Conservation (phyloP, 2,113 vertebrate species). For the Oryzias melastigma region DNA sequence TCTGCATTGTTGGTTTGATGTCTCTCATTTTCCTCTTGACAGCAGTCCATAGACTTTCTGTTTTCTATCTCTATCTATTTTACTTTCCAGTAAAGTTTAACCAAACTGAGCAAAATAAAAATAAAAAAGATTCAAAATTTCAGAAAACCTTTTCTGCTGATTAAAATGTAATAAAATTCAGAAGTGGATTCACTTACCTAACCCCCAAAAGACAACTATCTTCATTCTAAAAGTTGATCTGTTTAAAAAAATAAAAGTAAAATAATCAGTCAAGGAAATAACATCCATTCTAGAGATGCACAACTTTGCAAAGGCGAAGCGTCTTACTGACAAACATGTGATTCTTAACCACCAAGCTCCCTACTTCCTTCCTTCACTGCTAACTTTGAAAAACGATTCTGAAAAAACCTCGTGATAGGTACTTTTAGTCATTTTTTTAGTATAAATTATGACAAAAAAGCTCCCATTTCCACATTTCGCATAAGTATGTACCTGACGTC, state of each 20-base stretch:
- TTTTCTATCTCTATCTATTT: no score
- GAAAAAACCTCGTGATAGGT: neutral
- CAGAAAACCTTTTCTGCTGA: no score
- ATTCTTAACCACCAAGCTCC: no score
- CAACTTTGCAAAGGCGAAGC: slow-evolving; percentile 4
- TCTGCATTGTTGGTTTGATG: no score
- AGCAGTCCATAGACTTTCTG: no score
- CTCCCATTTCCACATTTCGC: no score
- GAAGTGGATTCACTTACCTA: slow-evolving; percentile 51
- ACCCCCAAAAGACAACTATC: slow-evolving; percentile 20
- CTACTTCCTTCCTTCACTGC: slow-evolving; percentile 41
- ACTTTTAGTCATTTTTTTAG: neutral
- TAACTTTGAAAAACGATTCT: neutral
- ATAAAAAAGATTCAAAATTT: no score
- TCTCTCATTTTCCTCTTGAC: no score
- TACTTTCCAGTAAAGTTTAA: no score
- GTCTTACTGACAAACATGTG: slow-evolving; percentile 20
- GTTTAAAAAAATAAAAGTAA: neutral
- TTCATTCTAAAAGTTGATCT: slow-evolving; percentile 35
- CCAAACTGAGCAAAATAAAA: no score
- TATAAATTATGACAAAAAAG: no score
- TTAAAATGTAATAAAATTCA: neutral
- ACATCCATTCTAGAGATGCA: neutral
- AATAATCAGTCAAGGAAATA: neutral
- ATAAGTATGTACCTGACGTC: no score